Evolutionary conservation across 2,113 vertebrate species (phyloP), one percentile per base, ranked within the genome.

Genomic region (Suncus etruscus): DNA sequence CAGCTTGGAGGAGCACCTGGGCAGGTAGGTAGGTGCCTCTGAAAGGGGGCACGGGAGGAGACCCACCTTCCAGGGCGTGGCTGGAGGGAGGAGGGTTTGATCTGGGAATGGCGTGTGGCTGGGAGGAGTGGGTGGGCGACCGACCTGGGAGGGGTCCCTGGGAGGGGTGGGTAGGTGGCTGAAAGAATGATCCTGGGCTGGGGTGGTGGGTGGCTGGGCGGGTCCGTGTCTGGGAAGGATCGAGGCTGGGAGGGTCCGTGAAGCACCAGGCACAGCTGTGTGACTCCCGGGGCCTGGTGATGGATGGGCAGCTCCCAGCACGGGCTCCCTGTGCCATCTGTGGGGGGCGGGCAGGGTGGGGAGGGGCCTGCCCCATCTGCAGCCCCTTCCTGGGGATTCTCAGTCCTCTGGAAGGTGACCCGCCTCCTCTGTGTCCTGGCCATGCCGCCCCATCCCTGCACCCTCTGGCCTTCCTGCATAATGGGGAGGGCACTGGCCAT

Each of bases 201-300:
- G 51, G 51, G 7, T 10, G 15, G 51, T 54, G 51, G 11, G 51
- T 54, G 51, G 15, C 39, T 39, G 39, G 39, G 75, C 81, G 65
- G 72, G 54, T 29, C 73, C 0, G 27, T 22, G 48, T 22, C 1
- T 45, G 32, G 69, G 9, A n/a, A 73, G 58, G 11, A 50, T 39
- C 20, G 69, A 29, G 39, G 66, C 39, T 32, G 63, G 15, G 29
- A 12, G 87, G 91, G 54, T 31, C 80, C 73, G 87, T 54, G 54
- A 95, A 83, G 86, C 87, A 72, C 93, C 32, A 5, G 91, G 94
- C 97, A 98, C 98, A 98, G 98, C 97, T 98, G 98, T 96, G 97
- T 96, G 97, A 97, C 97, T 98, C 97, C 97, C 95, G 96, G 97
- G 97, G 95, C 95, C 83, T 15, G 87, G 97, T 98, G 97, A 98